Conservation (phyloP, 92 coral and sea anemone species). For the Isaurus tuberculatus region DNA sequence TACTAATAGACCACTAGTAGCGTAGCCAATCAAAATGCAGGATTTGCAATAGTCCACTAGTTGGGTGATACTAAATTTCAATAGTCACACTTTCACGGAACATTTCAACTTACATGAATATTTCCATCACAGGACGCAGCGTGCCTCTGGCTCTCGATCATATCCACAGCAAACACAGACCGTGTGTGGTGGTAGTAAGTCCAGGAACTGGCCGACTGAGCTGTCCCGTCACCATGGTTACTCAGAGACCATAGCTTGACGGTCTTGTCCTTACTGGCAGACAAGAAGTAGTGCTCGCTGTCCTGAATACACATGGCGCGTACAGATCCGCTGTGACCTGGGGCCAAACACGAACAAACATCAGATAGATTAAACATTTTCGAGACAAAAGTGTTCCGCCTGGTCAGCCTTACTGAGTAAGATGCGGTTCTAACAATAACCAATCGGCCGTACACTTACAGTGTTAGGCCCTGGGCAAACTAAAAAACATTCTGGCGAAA, state of each 20-base stretch:
- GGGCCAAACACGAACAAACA: not conserved
- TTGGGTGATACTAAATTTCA: no score
- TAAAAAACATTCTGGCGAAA: no score
- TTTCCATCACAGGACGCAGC: conserved; percentile 96
- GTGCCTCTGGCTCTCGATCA: conserved; percentile 88
- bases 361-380: not conserved
- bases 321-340: conserved; percentile 96
- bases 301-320: conserved; percentile 91
- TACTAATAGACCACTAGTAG: no score
- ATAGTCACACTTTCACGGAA: not conserved
- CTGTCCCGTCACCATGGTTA: conserved; percentile 99
- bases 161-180: conserved; percentile 89
- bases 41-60: no score
- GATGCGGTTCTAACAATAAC: no score
- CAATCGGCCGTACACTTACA: no score
- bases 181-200: conserved; percentile 89
- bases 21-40: no score
- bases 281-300: conserved; percentile 93
- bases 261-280: conserved; percentile 96
- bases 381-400: no score
- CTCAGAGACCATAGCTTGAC: conserved; percentile 98
- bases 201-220: conserved; percentile 99
- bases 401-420: no score
- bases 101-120: conserved; percentile 76
- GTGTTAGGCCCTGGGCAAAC: no score